Evolutionary conservation across 2,797 vertebrate genomes (phyloP).

Genomic region (Botia almorhae): DNA sequence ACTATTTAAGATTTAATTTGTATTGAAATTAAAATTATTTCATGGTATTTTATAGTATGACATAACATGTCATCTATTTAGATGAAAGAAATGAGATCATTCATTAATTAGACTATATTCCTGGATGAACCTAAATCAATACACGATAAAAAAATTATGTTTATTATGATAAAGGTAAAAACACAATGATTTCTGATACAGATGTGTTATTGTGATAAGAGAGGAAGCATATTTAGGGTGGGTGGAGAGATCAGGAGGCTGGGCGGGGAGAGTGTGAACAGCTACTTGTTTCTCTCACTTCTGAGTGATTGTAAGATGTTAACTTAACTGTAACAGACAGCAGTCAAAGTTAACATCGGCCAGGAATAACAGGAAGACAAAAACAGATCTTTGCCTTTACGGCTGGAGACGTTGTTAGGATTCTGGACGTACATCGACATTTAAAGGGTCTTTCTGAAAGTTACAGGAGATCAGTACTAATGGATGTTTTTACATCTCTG

Average conservation of each 20-base stretch:
- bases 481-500: constrained; percentile 38
- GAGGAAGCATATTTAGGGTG: neutral
- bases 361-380: neutral
- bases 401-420: neutral
- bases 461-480: constrained; percentile 29
- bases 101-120: too few relatives aligned
- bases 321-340: neutral
- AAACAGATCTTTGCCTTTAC: neutral
- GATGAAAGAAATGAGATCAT: neutral
- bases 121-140: too few relatives aligned
- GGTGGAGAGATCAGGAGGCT: constrained; percentile 10
- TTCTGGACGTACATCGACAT: neutral
- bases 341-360: neutral
- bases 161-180: too few relatives aligned
- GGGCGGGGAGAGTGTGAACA: neutral
- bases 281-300: constrained; percentile 4
- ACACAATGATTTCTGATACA: too few relatives aligned
- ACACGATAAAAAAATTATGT: too few relatives aligned
- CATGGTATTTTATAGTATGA: too few relatives aligned
- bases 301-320: constrained; percentile 1
- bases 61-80: neutral
- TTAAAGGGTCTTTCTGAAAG: neutral
- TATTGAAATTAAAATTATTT: too few relatives aligned
- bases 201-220: too few relatives aligned
- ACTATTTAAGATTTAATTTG: too few relatives aligned